A percentile compares a stretch with the other conserved stretches of the same genome.
Evolutionary conservation across 1,140 invertebrate genomes (phyloP).

Genomic region (Polypedilum pembai): DNA sequence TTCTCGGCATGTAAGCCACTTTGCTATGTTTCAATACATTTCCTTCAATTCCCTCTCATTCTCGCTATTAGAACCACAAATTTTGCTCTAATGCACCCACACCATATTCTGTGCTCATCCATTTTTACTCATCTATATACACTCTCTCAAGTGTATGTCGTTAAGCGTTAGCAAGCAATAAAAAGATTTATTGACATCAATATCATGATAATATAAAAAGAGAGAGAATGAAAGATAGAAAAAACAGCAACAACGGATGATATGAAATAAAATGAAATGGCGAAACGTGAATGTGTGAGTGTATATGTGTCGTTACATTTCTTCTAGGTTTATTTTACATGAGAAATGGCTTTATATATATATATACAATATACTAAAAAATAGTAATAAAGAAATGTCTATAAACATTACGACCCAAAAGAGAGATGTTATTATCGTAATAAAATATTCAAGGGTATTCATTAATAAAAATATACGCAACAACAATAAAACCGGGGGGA

Average conservation of each 20-base stretch:
- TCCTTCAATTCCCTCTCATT: background rate
- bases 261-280: background rate
- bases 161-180: conserved; percentile 27
- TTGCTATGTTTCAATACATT: too few species aligned
- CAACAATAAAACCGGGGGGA: background rate
- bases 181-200: conserved; percentile 28
- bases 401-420: conserved; percentile 19
- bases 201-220: conserved; percentile 27
- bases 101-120: too few species aligned
- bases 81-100: background rate
- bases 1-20: too few species aligned
- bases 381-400: conserved; percentile 22
- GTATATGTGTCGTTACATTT: background rate
- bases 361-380: background rate
- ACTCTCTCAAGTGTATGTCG: conserved; percentile 21
- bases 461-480: conserved; percentile 8
- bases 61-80: background rate
- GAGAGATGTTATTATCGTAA: conserved; percentile 27
- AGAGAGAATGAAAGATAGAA: background rate
- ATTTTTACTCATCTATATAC: too few species aligned
- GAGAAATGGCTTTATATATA: background rate
- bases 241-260: conserved; percentile 1
- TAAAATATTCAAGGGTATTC: conserved; percentile 27
- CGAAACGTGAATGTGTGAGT: background rate
- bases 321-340: conserved; percentile 21